Conservation (phyloP, 2,888 invertebrate genomes). For the Epinotia brunnichana region DNA sequence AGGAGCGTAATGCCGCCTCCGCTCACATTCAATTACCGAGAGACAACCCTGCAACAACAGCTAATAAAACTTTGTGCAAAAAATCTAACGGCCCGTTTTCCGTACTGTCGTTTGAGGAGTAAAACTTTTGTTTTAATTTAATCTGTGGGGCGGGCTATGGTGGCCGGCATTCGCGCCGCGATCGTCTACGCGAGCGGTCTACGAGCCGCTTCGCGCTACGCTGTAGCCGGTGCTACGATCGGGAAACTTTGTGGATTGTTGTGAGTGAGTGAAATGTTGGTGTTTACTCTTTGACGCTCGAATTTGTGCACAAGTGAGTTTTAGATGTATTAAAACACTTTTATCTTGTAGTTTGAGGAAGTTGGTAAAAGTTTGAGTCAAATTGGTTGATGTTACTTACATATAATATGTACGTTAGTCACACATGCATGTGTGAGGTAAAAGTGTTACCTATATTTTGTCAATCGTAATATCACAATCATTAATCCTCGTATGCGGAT, state of each 20-base stretch:
- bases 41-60: constrained; percentile 36
- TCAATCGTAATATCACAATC: too few species aligned
- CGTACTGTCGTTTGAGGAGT: constrained; percentile 14
- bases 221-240: constrained; percentile 51
- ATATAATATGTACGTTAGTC: not conserved
- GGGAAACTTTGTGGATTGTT: constrained; percentile 45
- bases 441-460: too few species aligned
- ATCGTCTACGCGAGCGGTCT: constrained; percentile 65
- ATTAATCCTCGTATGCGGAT: too few species aligned
- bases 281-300: constrained; percentile 14
- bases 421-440: too few species aligned
- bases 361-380: constrained; percentile 7
- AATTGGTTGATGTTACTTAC: not conserved
- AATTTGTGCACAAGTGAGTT: constrained; percentile 31
- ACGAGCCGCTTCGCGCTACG: constrained; percentile 56
- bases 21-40: constrained; percentile 58
- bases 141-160: constrained; percentile 39
- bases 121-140: constrained; percentile 36
- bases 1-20: constrained; percentile 60
- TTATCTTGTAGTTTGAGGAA: constrained; percentile 7
- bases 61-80: constrained; percentile 22
- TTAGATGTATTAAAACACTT: constrained; percentile 2
- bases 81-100: not conserved
- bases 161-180: constrained; percentile 66
- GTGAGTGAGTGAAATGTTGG: constrained; percentile 36